phyloP scores from a whole-genome alignment of 2,113 vertebrate genomes.

The Toxotes chatareus region DNA sequence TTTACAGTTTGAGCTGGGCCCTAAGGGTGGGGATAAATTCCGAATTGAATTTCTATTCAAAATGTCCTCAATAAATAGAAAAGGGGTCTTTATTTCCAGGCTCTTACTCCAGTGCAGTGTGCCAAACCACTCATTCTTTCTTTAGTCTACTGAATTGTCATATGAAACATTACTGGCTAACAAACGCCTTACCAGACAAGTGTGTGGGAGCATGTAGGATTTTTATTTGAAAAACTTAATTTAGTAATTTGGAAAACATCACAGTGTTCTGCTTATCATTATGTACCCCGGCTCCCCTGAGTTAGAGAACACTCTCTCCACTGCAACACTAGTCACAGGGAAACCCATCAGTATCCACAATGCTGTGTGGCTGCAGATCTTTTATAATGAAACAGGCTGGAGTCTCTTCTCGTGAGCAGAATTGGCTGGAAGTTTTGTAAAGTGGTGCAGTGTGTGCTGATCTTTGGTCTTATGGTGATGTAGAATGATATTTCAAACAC shows the following conservation, averaged over 20 bases:
- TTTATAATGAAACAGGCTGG: not conserved
- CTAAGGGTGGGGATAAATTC: not conserved
- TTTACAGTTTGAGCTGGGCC: not conserved
- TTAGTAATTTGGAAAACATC: constrained; percentile 1
- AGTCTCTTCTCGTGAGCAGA: not conserved
- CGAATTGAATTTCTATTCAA: not conserved
- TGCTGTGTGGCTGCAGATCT: not conserved
- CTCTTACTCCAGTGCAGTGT: not conserved
- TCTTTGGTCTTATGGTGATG: not conserved
- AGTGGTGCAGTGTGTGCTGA: not conserved
- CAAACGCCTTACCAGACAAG: not conserved
- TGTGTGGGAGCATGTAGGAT: not conserved
- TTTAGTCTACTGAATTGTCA: not conserved
- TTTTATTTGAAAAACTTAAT: not conserved
- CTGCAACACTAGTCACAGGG: not conserved
- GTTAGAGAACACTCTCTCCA: not conserved
- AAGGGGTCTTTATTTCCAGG: not conserved
- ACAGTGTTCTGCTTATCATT: not conserved
- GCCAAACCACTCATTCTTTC: not conserved
- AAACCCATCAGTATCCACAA: constrained; percentile 4
- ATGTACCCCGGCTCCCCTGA: not conserved
- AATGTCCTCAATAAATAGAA: not conserved
- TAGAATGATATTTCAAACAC: not conserved
- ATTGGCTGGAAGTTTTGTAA: not conserved
- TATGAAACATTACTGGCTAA: constrained; percentile 1